Evolutionary conservation across 2,113 vertebrate genomes (phyloP), one percentile per base, ranked within the genome.

Genomic region (Actinemys pallida): DNA sequence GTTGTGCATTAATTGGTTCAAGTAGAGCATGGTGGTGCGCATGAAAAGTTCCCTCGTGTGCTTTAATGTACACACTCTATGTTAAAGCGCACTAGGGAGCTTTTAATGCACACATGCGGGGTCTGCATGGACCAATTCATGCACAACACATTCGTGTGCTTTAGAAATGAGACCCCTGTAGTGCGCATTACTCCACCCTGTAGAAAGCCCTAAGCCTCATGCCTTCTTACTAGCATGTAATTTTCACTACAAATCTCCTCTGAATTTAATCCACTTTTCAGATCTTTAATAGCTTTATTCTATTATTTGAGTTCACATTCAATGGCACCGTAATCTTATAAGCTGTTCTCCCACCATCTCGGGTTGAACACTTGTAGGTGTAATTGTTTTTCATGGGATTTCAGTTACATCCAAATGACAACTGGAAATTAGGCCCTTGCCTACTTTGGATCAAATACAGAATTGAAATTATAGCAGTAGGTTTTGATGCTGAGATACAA

Each of bases 321-420:
- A 13, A 22, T 93, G 83, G 56, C 89, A 90, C 78, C 88, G 65
- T 10, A 62, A 83, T 92, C 49, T 91, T 80, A 81, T 10, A 86
- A 89, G 5, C 27, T 86, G 86, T 90, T 91, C 72, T 57, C 62
- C 57, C 65, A 90, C 72, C 89, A 0, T 2, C 39, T 57, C 20
- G 72, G 87, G 47, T 83, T 94, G 95, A 89, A 31, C 95, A 95
- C 92, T 81, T 91, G 65, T 82, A 93, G 94, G 57, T 84, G 25
- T n/a, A 91, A 86, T 90, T 93, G 84, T 88, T 93, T 93, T 29
- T 94, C 87, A 86, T 84, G 88, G 69, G 81, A 86, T 97, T 94
- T 81, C 90, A 81, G 45, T 65, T 85, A n/a, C 56, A 53, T 91
- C 83, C 78, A 93, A 62, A 90, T 8, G 52, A 86, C 84, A 94